These are phyloP conservation scores for Lepus americanus DNA, from an alignment of 2,113 vertebrate species.

Conservation along the genomic window DNA sequence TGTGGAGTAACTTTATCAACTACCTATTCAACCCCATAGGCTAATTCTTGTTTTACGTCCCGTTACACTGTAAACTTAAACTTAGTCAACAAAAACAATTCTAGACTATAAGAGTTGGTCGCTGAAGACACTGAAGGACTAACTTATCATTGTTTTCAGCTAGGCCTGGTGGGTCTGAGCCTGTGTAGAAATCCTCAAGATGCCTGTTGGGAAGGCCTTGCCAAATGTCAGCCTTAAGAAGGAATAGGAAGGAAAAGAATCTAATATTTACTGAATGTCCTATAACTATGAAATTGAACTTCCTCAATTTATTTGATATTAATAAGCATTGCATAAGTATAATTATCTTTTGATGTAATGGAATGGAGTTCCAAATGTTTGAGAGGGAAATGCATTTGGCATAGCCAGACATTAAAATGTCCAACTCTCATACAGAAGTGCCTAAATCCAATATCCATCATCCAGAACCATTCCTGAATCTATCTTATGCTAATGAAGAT, in stretches of 20 bases:
- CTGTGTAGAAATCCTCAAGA: not conserved
- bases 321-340: not conserved
- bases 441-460: too few relatives aligned
- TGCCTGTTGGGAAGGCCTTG: not conserved
- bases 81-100: not conserved
- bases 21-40: not conserved
- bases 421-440: too few relatives aligned
- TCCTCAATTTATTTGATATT: not conserved
- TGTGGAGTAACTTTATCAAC: not conserved
- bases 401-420: too few relatives aligned
- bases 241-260: not conserved
- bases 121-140: not conserved
- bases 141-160: not conserved
- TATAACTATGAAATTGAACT: not conserved
- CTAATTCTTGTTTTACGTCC: not conserved
- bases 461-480: too few relatives aligned
- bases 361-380: not conserved
- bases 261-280: slow-evolving; percentile 12
- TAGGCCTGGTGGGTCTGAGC: rapidly evolving
- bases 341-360: not conserved
- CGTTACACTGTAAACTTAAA: not conserved
- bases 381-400: too few relatives aligned
- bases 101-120: not conserved
- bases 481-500: too few relatives aligned
- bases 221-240: not conserved